phyloP scores from a whole-genome alignment of 2,113 vertebrate genomes.

The Seriola aureovittata region DNA sequence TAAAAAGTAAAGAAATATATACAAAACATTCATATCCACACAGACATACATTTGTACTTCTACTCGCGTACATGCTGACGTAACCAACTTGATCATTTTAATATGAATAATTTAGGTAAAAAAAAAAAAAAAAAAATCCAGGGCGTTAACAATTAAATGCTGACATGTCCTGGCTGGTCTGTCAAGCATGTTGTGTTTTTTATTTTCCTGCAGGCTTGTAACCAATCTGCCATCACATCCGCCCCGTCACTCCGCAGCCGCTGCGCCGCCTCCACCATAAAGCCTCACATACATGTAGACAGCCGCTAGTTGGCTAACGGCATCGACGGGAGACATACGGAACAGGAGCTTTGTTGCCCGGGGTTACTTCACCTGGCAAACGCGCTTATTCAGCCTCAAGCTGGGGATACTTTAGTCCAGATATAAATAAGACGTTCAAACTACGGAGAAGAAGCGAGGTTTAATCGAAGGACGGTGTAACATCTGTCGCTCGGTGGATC shows the following conservation, averaged over 20 bases:
- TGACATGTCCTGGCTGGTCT: slow-evolving; percentile 22
- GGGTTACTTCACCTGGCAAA: slow-evolving; percentile 34
- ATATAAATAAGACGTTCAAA: not conserved
- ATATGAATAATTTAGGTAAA: no score
- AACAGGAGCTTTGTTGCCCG: slow-evolving; percentile 28
- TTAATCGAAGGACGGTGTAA: not conserved
- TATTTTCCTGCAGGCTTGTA: slow-evolving; percentile 11
- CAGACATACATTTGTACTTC: no score
- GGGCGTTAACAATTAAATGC: not conserved
- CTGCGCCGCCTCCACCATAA: slow-evolving; percentile 61
- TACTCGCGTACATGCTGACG: no score
- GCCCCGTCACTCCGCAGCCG: slow-evolving; percentile 40
- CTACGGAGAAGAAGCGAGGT: not conserved
- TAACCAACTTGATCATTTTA: no score
- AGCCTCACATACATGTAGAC: slow-evolving; percentile 41
- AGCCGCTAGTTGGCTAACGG: slow-evolving; percentile 56
- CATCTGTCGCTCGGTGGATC: not conserved
- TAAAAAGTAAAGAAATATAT: no score
- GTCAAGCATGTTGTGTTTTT: not conserved
- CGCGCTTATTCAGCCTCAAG: slow-evolving; percentile 6
- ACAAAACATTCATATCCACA: no score
- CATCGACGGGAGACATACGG: slow-evolving; percentile 42
- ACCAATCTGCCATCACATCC: slow-evolving; percentile 64
- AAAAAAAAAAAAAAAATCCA: no score
- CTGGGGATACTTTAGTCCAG: not conserved